Evolutionary conservation across 2,888 invertebrate species (phyloP), one percentile per base, ranked within the genome.

Genomic region (Gisinianus flammeolus): DNA sequence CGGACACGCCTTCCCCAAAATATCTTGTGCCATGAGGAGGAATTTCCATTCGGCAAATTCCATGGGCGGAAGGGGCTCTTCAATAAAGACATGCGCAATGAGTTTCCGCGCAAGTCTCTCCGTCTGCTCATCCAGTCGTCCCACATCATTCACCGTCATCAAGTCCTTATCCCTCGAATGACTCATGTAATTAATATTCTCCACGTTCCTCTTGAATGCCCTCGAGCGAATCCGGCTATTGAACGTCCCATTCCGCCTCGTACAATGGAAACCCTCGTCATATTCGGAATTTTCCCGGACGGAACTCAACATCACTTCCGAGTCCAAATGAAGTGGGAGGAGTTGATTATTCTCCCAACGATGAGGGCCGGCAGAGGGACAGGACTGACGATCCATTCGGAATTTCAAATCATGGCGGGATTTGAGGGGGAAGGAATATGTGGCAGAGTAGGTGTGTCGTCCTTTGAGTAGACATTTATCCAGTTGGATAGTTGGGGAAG

Each of bases 1-100:
- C 2, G 82, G 80, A 73, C 82, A 82, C 2, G 72, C 79, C n/a
- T 72, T 80, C 19, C 77, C 33, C 71, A 82, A 81, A 56, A 82
- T 81, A 26, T 79, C 44, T 64, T 72, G 67, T 2, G 75, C 80
- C 19, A 80, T 66, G 24, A 80, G 35, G 4, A 82, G 64, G 68
- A 81, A 81, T 35, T 78, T 66, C 81, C 81, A 82, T 35, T 79
- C 78, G 28, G 76, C 76, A 66, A 81, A 81, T 0, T 78, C 56
- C 70, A 79, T 52, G 0, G 78, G 78, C 28, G 79, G 66, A 0
- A 35, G 22, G 4, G 74, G 73, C 6, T 80, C 80, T 73, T 78
- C 70, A 22, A 71, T 44, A 44, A 82, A 82, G 28, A 77, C 79
- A n/a, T 78, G 24, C n/a, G 69, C 72, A 64, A 80, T 58, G 0